These are phyloP conservation scores for Dicaeum eximium DNA, from an alignment of 2,113 vertebrate species.

Conservation along the genomic window DNA sequence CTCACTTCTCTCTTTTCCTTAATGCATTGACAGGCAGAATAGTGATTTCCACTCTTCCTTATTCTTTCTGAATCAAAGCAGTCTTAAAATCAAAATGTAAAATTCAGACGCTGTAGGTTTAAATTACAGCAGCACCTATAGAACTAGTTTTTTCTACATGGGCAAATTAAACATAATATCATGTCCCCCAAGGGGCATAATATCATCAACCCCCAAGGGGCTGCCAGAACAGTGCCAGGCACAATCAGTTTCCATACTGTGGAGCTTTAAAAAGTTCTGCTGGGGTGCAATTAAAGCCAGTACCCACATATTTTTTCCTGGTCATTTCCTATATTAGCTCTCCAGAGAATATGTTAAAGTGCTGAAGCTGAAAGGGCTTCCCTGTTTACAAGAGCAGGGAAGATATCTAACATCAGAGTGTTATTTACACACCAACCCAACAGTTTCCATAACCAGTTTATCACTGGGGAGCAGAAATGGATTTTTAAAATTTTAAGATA, in stretches of 20 bases:
- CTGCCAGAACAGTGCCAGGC: background rate
- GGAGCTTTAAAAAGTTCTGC: background rate
- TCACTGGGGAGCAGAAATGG: background rate
- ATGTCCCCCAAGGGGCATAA: no score
- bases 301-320: background rate
- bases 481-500: background rate
- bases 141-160: background rate
- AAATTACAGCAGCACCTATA: background rate
- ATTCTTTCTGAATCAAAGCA: background rate
- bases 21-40: background rate
- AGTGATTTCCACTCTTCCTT: background rate
- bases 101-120: background rate
- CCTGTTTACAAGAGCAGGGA: background rate
- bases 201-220: rapidly evolving
- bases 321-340: background rate
- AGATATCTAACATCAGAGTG: background rate
- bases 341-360: background rate
- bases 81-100: background rate
- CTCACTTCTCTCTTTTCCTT: rapidly evolving
- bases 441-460: constrained; percentile 28
- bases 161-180: background rate
- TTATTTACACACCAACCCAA: background rate
- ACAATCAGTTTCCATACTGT: background rate
- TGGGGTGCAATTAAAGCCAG: background rate
- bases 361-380: background rate